A percentile compares a stretch with the other conserved stretches of the same genome.
phyloP scores from a whole-genome alignment of 2,888 invertebrate genomes.

The Amaurobius ferox region DNA sequence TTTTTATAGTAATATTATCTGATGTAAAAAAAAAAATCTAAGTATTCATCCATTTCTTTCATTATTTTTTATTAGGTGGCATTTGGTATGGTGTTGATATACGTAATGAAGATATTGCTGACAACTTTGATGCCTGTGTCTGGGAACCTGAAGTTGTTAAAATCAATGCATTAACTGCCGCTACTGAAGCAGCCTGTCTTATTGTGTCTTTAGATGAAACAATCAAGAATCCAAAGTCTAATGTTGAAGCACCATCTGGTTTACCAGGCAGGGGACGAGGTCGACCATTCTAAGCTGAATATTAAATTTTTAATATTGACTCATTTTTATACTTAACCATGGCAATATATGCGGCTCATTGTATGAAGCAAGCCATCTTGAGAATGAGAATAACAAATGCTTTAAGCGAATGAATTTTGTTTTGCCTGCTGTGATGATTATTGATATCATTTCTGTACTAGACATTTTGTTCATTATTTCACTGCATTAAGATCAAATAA shows the following conservation, averaged over 20 bases:
- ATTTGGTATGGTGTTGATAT: conserved; percentile 98
- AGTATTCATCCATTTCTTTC: too few species aligned
- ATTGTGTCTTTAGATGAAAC: conserved; percentile 99
- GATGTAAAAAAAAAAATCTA: too few species aligned
- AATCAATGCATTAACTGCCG: conserved; percentile 96
- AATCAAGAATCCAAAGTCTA: conserved; percentile 87
- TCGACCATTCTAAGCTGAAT: conserved; percentile 56
- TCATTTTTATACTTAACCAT: neutral
- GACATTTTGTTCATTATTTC: too few species aligned
- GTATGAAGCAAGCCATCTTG: too few species aligned
- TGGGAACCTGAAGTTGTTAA: conserved; percentile 99
- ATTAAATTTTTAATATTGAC: neutral
- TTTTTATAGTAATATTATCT: too few species aligned
- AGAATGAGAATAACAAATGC: too few species aligned
- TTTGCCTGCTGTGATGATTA: too few species aligned
- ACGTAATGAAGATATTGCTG: conserved; percentile 92
- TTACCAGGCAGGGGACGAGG: conserved; percentile 71
- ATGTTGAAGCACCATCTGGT: conserved; percentile 52
- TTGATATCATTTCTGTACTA: too few species aligned
- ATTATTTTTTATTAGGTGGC: conserved; percentile 81
- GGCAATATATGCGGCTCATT: too few species aligned
- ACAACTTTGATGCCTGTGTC: conserved; percentile 94
- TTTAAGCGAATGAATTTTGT: too few species aligned
- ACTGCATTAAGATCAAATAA: too few species aligned
- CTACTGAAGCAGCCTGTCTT: conserved; percentile 94